Base-by-base conservation (phyloP, 2,888 invertebrate species). In the Chaitophorus viminalis region DNA sequence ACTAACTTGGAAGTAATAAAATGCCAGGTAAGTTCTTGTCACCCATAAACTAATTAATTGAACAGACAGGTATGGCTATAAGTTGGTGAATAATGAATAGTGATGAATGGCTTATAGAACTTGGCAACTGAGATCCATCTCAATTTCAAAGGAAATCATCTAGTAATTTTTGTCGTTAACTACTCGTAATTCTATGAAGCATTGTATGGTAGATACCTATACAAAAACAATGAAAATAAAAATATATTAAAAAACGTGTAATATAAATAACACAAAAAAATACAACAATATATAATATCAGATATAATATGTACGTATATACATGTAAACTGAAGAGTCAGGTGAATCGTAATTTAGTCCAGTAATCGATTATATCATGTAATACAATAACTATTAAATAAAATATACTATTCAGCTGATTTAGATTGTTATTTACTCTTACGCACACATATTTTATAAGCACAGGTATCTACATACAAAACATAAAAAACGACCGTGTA, bases 11-110 rank as follows among this genome's bases (percentile, higher is more conserved):
- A 39, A 68, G 65, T 79, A 39, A 29, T 79, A 39, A 18, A n/a
- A 79, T 65, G 82, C 25, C 46, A 31, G 52, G 70, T 82, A 72
- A 82, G 33, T 82, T 82, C 82, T 33, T 25, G 72, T 82, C 52
- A 72, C 82, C 82, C 82, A 52, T 82, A 72, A 82, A 72, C 82
- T 82, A 82, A 82, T 82, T 82, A 82, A 82, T 82, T 82, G 82
- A 82, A 82, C 33, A 52, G 54, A 33, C 70, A 46, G 25, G 82
- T 52, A 52, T 52, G 33, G 25, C 72, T 33, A 52, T 14, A 46
- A 82, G 52, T 82, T 52, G 17, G 82, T 72, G 72, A 82, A 82
- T 72, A 82, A 82, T 72, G 72, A 72, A 82, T 82, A 72, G 72
- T 82, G 82, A 82, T 82, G 72, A 72, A 72, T 82, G 39, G 46